These are phyloP conservation scores for Rhinella marina DNA, from an alignment of 2,797 vertebrate genomes.

Conservation along the genomic window DNA sequence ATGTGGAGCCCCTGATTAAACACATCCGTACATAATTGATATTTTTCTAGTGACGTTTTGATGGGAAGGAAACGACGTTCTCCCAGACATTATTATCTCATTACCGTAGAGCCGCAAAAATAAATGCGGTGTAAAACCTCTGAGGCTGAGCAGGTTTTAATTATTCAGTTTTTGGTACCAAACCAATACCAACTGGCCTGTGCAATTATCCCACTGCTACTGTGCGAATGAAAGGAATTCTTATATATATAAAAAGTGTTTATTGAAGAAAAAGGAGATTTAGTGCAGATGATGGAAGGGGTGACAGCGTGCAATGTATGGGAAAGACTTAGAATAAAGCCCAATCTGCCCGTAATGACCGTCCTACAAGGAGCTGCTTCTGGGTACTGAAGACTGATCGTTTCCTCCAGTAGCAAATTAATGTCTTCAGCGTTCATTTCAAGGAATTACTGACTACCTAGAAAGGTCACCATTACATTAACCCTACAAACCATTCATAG, in stretches of 20 bases:
- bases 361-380: too few relatives aligned
- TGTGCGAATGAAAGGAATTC: neutral
- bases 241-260: neutral
- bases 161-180: constrained; percentile 1
- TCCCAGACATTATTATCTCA: constrained; percentile 34
- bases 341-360: too few relatives aligned
- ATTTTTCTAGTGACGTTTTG: constrained; percentile 25
- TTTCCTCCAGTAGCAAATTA: too few relatives aligned
- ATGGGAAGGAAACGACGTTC: constrained; percentile 33
- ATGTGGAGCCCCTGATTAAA: constrained; percentile 43
- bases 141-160: constrained; percentile 17
- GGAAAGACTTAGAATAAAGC: neutral
- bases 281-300: neutral
- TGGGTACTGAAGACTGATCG: too few relatives aligned
- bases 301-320: neutral
- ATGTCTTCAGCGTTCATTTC: too few relatives aligned
- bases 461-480: too few relatives aligned
- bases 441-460: too few relatives aligned
- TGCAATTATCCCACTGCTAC: constrained; percentile 20
- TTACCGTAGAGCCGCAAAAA: constrained; percentile 11
- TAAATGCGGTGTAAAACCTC: neutral
- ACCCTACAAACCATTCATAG: too few relatives aligned
- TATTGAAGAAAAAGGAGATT: neutral
- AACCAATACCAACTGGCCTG: constrained; percentile 1
- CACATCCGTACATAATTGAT: constrained; percentile 13